Evolutionary conservation across 1,140 invertebrate species (phyloP).

Genomic region (Bicyclus anynana): DNA sequence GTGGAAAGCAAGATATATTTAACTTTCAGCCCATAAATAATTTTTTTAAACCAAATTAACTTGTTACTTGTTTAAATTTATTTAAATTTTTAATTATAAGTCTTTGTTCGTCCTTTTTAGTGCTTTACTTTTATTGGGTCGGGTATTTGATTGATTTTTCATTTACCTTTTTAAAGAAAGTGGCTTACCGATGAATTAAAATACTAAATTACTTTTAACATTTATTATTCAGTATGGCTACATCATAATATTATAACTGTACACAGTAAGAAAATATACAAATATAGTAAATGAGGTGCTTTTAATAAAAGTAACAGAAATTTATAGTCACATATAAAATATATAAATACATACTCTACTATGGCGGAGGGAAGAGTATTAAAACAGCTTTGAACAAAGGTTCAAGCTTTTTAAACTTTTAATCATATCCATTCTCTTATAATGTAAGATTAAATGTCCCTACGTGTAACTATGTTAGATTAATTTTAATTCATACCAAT

Average conservation of each 20-base stretch:
- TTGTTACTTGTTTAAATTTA: no score
- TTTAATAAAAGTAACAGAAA: constrained; percentile 17
- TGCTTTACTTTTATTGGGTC: no score
- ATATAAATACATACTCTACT: constrained; percentile 15
- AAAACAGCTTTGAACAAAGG: constrained; percentile 11
- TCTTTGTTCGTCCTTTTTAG: no score
- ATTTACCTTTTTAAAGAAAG: no score
- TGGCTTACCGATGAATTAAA: constrained; percentile 15
- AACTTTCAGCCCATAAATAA: no score
- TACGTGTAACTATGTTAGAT: background rate
- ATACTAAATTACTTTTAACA: constrained; percentile 20
- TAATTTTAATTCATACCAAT: no score
- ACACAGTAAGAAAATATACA: constrained; percentile 26
- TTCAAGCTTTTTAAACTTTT: constrained; percentile 10
- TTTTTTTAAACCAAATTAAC: no score
- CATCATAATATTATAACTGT: constrained; percentile 22
- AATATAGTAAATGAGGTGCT: constrained; percentile 17
- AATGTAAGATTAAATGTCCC: background rate
- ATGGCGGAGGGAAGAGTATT: constrained; percentile 23
- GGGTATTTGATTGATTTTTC: no score
- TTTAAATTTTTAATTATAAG: no score
- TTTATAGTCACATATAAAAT: constrained; percentile 10
- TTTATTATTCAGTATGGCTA: constrained; percentile 26
- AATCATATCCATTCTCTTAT: background rate
- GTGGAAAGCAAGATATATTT: no score